These are phyloP conservation scores for Anoncus sp. DNA, from an alignment of 2,888 invertebrate species.

Conservation along the genomic window DNA sequence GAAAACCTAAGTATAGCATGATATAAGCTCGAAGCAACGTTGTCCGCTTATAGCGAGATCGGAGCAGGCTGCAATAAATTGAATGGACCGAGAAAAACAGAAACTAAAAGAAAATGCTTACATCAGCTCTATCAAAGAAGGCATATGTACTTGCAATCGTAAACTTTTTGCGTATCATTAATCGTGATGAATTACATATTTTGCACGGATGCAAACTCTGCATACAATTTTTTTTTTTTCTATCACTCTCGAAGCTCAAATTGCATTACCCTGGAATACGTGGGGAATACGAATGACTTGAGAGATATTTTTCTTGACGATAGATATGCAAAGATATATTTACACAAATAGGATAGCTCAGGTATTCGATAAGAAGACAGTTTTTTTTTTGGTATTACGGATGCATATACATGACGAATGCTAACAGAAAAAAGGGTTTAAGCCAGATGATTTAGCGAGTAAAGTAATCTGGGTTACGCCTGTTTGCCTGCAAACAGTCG, in stretches of 20 bases:
- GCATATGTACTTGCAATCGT: background rate
- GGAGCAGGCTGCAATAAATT: constrained; percentile 6
- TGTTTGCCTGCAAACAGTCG: background rate
- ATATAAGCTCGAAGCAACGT: background rate
- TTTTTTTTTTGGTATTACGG: too few species aligned
- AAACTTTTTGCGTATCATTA: constrained; percentile 14
- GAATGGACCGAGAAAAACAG: background rate
- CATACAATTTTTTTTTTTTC: background rate
- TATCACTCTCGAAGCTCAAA: constrained; percentile 1
- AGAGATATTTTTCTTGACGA: constrained; percentile 16
- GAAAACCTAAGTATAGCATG: background rate
- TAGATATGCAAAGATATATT: constrained; percentile 40
- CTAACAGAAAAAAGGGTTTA: background rate
- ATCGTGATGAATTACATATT: constrained; percentile 9
- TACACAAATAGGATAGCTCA: constrained; percentile 23
- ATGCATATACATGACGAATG: constrained; percentile 20
- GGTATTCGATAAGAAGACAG: constrained; percentile 18
- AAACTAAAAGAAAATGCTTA: background rate
- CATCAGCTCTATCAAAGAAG: background rate
- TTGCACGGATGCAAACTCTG: background rate
- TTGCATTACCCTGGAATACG: background rate
- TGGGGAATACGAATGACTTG: constrained; percentile 6
- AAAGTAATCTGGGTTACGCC: background rate
- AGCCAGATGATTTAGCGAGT: too few species aligned
- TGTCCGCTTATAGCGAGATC: background rate